These are phyloP conservation scores for Lepidurus apus DNA, from an alignment of 1,140 invertebrate genomes.

Conservation along the genomic window DNA sequence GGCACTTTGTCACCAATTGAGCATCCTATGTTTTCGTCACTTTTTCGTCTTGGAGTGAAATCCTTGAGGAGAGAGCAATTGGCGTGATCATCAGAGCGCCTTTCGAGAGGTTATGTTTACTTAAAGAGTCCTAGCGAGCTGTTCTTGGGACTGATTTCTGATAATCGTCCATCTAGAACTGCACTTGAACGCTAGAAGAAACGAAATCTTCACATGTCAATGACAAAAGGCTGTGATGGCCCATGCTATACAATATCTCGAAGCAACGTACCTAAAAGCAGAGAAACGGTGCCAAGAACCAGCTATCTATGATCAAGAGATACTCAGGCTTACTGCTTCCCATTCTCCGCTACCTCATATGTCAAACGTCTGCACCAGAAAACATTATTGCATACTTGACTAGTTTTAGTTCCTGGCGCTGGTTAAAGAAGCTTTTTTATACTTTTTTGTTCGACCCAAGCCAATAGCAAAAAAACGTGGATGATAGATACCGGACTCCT, in stretches of 20 bases:
- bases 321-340: not conserved
- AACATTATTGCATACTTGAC: slow-evolving; percentile 15
- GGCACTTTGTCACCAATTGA: not conserved
- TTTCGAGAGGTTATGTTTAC: not conserved
- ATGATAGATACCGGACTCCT: too few relatives aligned
- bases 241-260: not conserved
- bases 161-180: too few relatives aligned
- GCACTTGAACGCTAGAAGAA: not conserved
- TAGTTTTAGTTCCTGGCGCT: not conserved
- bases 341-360: not conserved
- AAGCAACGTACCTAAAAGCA: not conserved
- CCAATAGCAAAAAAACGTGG: too few relatives aligned
- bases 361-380: not conserved
- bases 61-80: not conserved
- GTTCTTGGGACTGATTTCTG: too few relatives aligned
- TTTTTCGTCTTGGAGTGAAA: not conserved
- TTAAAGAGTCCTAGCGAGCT: not conserved
- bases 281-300: not conserved
- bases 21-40: not conserved
- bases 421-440: not conserved
- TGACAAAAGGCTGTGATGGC: not conserved
- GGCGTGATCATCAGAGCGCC: not conserved
- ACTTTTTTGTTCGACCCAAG: too few relatives aligned
- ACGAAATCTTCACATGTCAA: not conserved
- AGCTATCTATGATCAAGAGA: slow-evolving; percentile 15